A percentile compares a stretch with the other conserved stretches of the same genome.
Evolutionary conservation across 2,888 invertebrate genomes (phyloP).

Genomic region (Mesodorylaimus sp.): DNA sequence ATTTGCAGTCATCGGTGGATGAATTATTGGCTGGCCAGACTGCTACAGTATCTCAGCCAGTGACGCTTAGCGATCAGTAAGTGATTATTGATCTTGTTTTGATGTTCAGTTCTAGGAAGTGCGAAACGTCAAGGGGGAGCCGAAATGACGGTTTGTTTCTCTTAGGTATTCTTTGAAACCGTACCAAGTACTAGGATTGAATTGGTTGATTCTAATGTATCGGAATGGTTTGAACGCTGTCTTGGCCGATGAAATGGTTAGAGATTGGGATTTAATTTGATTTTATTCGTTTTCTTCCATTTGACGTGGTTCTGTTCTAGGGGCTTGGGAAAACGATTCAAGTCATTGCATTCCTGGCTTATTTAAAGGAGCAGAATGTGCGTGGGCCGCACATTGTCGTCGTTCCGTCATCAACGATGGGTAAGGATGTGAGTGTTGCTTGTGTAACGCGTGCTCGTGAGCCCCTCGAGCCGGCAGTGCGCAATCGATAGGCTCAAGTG

Average conservation of each 20-base stretch:
- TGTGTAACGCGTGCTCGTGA: too few species aligned
- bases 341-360: slow-evolving; percentile 73
- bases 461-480: too few species aligned
- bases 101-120: too few species aligned
- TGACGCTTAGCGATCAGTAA: too few species aligned
- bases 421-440: slow-evolving; percentile 40
- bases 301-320: slow-evolving; percentile 31
- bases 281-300: neutral
- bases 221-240: slow-evolving; percentile 76
- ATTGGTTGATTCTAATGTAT: slow-evolving; percentile 77
- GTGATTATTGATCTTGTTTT: too few species aligned
- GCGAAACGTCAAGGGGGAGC: too few species aligned
- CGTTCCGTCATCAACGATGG: slow-evolving; percentile 85
- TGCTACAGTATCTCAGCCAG: too few species aligned
- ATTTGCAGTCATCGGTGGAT: neutral
- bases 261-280: neutral
- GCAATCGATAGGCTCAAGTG: too few species aligned
- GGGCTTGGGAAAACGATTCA: slow-evolving; percentile 82
- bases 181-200: slow-evolving; percentile 44
- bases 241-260: slow-evolving; percentile 79
- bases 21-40: neutral
- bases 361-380: slow-evolving; percentile 47
- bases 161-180: too few species aligned
- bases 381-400: slow-evolving; percentile 68
- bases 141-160: too few species aligned